A percentile compares a stretch with the other conserved stretches of the same genome.
Conservation (phyloP, 2,888 invertebrate species). For the Pyrochroa serraticornis region DNA sequence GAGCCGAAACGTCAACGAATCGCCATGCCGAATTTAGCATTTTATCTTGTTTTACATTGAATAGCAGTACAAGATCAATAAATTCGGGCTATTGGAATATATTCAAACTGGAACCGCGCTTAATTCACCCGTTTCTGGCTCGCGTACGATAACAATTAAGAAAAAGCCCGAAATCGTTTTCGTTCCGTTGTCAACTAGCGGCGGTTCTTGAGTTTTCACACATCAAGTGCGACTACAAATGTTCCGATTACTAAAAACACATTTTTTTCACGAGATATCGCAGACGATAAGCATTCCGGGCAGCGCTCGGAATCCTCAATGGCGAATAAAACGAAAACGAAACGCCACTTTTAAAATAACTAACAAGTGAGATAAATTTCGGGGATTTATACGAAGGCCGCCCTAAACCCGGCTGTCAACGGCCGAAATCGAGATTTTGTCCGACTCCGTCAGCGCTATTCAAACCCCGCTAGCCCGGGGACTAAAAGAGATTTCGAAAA, state of each 20-base stretch:
- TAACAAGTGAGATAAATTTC: constrained; percentile 21
- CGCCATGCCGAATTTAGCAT: constrained; percentile 48
- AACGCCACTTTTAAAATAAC: constrained; percentile 17
- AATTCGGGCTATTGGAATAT: constrained; percentile 40
- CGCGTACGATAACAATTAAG: constrained; percentile 13
- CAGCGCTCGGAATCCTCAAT: constrained; percentile 8
- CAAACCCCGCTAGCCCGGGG: neutral
- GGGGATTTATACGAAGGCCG: constrained; percentile 9
- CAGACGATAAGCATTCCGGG: constrained; percentile 18
- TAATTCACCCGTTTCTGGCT: constrained; percentile 21
- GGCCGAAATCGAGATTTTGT: no score
- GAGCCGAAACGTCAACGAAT: constrained; percentile 43
- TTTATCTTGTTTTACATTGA: constrained; percentile 56
- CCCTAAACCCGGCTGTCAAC: neutral
- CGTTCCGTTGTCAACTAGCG: constrained; percentile 19
- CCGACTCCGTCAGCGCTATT: neutral
- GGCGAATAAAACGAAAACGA: constrained; percentile 11
- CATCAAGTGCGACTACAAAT: constrained; percentile 53
- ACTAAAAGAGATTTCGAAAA: no score
- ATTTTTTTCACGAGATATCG: constrained; percentile 40
- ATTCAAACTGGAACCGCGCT: constrained; percentile 21
- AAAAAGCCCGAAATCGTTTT: constrained; percentile 18
- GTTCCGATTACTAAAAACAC: constrained; percentile 51
- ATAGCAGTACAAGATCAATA: constrained; percentile 49
- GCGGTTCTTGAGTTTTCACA: constrained; percentile 42